Conservation (phyloP, 2,797 vertebrate genomes). For the Centroberyx gerrardi region DNA sequence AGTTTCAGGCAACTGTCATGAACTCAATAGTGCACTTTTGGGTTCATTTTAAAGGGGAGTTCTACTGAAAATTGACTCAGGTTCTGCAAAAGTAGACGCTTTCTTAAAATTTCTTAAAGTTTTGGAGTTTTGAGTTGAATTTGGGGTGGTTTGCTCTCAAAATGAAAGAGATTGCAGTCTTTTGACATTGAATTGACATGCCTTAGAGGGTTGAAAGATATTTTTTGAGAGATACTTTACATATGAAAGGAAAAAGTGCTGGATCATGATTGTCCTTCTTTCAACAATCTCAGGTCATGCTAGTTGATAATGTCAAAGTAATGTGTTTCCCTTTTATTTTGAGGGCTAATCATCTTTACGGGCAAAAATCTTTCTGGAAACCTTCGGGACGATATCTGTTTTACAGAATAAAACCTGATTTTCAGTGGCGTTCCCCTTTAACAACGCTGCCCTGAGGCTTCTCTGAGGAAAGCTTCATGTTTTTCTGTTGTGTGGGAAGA, state of each 20-base stretch:
- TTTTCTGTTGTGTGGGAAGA: constrained; percentile 12
- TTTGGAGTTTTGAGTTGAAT: background rate
- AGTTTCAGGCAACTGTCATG: background rate
- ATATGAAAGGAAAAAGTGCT: background rate
- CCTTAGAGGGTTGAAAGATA: constrained; percentile 3
- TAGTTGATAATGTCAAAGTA: background rate
- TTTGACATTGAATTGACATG: background rate
- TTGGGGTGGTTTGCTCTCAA: constrained; percentile 1
- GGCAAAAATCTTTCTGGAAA: background rate
- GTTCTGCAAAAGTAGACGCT: constrained; percentile 9
- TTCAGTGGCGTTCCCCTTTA: constrained; percentile 40
- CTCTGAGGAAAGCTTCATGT: constrained; percentile 23
- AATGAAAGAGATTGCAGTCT: background rate
- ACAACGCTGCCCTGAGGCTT: constrained; percentile 50
- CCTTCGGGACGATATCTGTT: constrained; percentile 1
- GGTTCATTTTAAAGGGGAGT: constrained; percentile 38
- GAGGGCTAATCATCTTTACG: background rate
- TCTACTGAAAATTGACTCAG: constrained; percentile 20
- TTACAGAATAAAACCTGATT: constrained; percentile 16
- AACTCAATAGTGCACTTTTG: constrained; percentile 7
- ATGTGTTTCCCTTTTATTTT: constrained; percentile 9
- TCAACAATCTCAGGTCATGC: constrained; percentile 4
- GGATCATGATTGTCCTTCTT: background rate
- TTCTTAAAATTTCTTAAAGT: background rate
- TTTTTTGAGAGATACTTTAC: background rate